A percentile compares a stretch with the other conserved stretches of the same genome.
phyloP scores from a whole-genome alignment of 1,140 invertebrate genomes.

The Adoxophyes honmai region DNA sequence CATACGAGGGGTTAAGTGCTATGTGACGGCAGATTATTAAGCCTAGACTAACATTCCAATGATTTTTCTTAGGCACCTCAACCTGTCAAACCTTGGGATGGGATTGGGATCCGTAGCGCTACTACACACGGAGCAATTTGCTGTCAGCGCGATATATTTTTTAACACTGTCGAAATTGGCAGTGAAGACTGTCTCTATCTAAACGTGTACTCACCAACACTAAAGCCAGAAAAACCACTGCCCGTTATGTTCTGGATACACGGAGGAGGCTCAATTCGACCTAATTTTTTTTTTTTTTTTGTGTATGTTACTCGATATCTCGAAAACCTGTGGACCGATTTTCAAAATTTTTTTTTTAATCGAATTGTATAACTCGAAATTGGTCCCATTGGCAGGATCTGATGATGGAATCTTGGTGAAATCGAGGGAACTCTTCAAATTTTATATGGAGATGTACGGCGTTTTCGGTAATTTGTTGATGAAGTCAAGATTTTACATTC shows the following conservation, averaged over 20 bases:
- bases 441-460: too few relatives aligned
- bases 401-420: too few relatives aligned
- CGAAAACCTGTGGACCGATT: too few relatives aligned
- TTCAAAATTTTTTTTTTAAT: too few relatives aligned
- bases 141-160: slow-evolving; percentile 15
- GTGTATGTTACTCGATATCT: too few relatives aligned
- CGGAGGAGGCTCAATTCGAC: slow-evolving; percentile 66
- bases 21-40: neutral
- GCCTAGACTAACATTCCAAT: neutral
- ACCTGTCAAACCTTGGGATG: slow-evolving; percentile 72
- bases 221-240: slow-evolving; percentile 25
- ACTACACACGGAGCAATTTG: slow-evolving; percentile 64
- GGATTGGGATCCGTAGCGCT: slow-evolving; percentile 70
- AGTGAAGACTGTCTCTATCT: slow-evolving; percentile 49
- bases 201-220: slow-evolving; percentile 43
- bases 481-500: too few relatives aligned
- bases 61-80: slow-evolving; percentile 57
- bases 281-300: too few relatives aligned
- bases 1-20: too few relatives aligned
- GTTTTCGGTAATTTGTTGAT: too few relatives aligned
- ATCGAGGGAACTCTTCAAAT: too few relatives aligned
- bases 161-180: slow-evolving; percentile 22
- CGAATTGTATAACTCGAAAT: too few relatives aligned
- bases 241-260: slow-evolving; percentile 70
- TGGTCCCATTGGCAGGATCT: too few relatives aligned